A percentile compares a stretch with the other conserved stretches of the same genome.
Evolutionary conservation across 1,140 invertebrate species (phyloP).

Genomic region (Drosophila subobscura): DNA sequence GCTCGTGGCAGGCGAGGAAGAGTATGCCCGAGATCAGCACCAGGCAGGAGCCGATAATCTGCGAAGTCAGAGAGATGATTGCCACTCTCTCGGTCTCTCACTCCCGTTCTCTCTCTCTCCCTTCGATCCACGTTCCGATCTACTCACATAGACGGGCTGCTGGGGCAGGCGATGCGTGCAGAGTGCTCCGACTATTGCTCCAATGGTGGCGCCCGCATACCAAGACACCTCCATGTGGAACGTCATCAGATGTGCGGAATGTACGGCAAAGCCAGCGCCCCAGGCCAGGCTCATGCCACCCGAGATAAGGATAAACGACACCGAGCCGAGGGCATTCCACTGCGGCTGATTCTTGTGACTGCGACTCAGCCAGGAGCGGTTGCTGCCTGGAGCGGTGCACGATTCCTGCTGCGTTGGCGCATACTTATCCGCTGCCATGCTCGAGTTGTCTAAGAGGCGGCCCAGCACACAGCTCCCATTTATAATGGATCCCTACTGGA

Average conservation of each 20-base stretch:
- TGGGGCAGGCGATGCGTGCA: slow-evolving; percentile 55
- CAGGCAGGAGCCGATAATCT: slow-evolving; percentile 62
- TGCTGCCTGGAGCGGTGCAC: slow-evolving; percentile 8
- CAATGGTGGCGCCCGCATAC: slow-evolving; percentile 63
- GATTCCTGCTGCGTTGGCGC: slow-evolving; percentile 36
- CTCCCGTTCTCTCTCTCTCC: too few species aligned
- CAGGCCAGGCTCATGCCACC: slow-evolving; percentile 78
- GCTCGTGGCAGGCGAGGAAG: slow-evolving; percentile 50
- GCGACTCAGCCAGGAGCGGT: slow-evolving; percentile 37
- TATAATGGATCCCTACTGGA: slow-evolving; percentile 16
- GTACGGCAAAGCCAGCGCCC: slow-evolving; percentile 59
- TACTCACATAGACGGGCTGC: slow-evolving; percentile 68
- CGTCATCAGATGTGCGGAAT: slow-evolving; percentile 33
- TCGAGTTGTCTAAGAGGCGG: slow-evolving; percentile 31
- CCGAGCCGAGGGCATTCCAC: slow-evolving; percentile 63
- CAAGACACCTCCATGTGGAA: slow-evolving; percentile 65
- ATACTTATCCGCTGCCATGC: slow-evolving; percentile 56
- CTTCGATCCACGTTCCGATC: neutral
- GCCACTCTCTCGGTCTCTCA: neutral
- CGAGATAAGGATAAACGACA: slow-evolving; percentile 63
- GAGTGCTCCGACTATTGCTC: slow-evolving; percentile 49
- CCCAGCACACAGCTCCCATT: slow-evolving; percentile 31
- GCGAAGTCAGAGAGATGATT: neutral
- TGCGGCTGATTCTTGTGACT: slow-evolving; percentile 63
- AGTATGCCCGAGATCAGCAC: slow-evolving; percentile 64